Conservation (phyloP, 2,113 vertebrate genomes). For the Halichoerus grypus region DNA sequence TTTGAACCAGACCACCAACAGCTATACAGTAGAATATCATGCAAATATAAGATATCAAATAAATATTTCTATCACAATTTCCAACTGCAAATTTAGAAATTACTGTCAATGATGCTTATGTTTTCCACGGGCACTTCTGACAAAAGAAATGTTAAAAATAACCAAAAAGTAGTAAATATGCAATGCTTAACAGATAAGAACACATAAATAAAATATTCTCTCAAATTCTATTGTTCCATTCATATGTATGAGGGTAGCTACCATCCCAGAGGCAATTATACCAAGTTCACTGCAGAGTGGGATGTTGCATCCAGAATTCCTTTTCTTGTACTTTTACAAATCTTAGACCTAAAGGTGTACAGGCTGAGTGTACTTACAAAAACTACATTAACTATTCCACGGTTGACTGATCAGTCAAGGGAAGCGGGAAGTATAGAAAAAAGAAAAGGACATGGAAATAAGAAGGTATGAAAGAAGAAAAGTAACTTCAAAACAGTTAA, state of each 20-base stretch:
- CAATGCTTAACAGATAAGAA: background rate
- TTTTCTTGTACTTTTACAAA: background rate
- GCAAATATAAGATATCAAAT: background rate
- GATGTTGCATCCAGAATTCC: background rate
- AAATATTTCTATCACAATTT: constrained; percentile 8
- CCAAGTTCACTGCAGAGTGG: background rate
- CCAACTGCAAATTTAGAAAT: background rate
- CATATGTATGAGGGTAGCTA: background rate
- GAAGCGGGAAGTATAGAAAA: background rate
- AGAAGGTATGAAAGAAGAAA: background rate
- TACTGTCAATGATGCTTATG: background rate
- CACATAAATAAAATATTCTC: background rate
- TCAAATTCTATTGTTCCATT: background rate
- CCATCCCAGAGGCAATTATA: background rate
- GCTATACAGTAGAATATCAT: background rate
- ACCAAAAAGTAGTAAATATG: background rate
- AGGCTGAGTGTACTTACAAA: background rate
- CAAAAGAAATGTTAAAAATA: background rate
- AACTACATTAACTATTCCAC: background rate
- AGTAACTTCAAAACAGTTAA: constrained; percentile 45
- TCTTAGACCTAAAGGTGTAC: background rate
- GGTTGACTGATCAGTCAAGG: background rate
- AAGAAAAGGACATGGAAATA: background rate
- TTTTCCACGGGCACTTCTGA: background rate
- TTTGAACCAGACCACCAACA: background rate